Percentiles rank a stretch among this genome's conserved stretches.
phyloP scores from a whole-genome alignment of 2,113 vertebrate species.

The Perca flavescens region DNA sequence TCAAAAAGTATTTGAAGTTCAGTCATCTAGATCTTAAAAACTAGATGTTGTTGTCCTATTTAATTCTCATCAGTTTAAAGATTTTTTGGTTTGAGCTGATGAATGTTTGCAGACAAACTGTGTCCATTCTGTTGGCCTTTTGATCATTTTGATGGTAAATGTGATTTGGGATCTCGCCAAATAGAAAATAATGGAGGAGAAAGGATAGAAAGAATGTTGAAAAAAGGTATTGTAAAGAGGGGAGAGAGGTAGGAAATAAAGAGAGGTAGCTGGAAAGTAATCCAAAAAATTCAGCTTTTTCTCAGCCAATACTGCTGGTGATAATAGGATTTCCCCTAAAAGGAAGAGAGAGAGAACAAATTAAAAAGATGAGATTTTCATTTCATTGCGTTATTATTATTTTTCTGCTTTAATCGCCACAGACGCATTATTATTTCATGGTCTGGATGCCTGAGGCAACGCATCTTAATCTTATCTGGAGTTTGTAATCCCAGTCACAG shows the following conservation, averaged over 20 bases:
- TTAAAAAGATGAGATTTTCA: slow-evolving; percentile 73
- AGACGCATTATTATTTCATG: slow-evolving; percentile 70
- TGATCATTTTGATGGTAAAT: slow-evolving; percentile 23
- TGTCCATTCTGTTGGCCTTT: background rate
- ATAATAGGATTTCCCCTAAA: slow-evolving; percentile 59
- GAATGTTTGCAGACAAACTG: slow-evolving; percentile 15
- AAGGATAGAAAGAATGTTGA: background rate
- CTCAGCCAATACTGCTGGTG: slow-evolving; percentile 44
- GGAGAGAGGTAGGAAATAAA: background rate
- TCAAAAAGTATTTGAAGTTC: background rate
- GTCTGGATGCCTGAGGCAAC: slow-evolving; percentile 48
- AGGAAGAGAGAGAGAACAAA: slow-evolving; percentile 58
- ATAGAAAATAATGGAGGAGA: background rate
- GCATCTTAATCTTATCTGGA: slow-evolving; percentile 75
- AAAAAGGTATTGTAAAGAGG: slow-evolving; percentile 1
- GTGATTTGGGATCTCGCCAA: slow-evolving; percentile 14
- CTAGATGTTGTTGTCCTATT: background rate
- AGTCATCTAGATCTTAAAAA: background rate
- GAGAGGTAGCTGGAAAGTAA: background rate
- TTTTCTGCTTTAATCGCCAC: slow-evolving; percentile 57
- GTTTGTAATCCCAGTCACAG: slow-evolving; percentile 68
- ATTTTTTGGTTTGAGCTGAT: slow-evolving; percentile 1
- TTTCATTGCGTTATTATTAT: slow-evolving; percentile 65
- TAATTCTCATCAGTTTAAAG: background rate
- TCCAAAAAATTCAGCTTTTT: slow-evolving; percentile 35